A percentile compares a stretch with the other conserved stretches of the same genome.
phyloP scores from a whole-genome alignment of 2,113 vertebrate species.

The Antennarius striatus region DNA sequence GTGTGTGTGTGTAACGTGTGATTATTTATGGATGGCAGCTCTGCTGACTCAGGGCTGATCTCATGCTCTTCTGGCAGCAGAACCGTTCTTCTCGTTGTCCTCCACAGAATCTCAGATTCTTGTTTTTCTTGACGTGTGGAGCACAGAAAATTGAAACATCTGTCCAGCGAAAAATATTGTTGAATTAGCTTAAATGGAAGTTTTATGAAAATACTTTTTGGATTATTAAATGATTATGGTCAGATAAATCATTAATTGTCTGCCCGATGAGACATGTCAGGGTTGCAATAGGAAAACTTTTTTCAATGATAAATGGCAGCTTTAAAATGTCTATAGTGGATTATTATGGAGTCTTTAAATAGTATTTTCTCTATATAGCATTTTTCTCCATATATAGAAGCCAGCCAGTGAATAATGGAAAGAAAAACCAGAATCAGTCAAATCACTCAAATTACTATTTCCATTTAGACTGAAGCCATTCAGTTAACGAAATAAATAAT shows the following conservation, averaged over 20 bases:
- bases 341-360: no score
- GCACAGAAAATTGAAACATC: constrained; percentile 29
- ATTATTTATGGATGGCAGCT: constrained; percentile 56
- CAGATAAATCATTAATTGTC: no score
- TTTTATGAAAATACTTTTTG: constrained; percentile 35
- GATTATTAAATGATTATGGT: constrained; percentile 4
- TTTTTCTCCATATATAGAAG: no score
- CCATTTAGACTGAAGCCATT: no score
- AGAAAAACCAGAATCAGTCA: no score
- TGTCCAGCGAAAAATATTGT: constrained; percentile 58
- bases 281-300: background rate
- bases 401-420: no score
- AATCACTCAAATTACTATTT: no score
- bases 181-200: constrained; percentile 27
- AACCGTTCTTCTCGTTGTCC: constrained; percentile 46
- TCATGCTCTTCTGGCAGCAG: constrained; percentile 58
- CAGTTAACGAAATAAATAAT: no score
- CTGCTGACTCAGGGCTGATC: constrained; percentile 68
- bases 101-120: constrained; percentile 57
- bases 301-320: background rate
- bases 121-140: constrained; percentile 51
- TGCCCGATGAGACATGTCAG: background rate
- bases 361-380: no score
- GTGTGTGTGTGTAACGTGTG: constrained; percentile 53
- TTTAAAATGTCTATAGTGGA: background rate